Percentiles rank a stretch among this genome's conserved stretches.
These are phyloP conservation scores for Drosophila subsilvestris DNA, from an alignment of 2,888 invertebrate genomes.

Conservation along the genomic window DNA sequence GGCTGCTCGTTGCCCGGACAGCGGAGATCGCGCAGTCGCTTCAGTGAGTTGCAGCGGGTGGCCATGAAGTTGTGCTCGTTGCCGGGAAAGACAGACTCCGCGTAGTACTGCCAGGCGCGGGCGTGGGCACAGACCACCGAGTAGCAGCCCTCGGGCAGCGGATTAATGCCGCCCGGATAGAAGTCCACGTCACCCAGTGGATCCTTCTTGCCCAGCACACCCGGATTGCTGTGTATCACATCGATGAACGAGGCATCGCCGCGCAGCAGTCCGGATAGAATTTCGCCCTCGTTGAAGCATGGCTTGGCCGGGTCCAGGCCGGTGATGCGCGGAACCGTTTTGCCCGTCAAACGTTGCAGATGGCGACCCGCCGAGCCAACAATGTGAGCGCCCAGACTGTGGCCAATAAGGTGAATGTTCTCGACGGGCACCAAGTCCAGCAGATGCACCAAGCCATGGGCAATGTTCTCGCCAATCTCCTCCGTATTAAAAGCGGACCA, in stretches of 20 bases:
- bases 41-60: slow-evolving; percentile 79
- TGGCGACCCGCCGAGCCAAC: slow-evolving; percentile 81
- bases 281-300: slow-evolving; percentile 83
- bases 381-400: slow-evolving; percentile 84
- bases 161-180: slow-evolving; percentile 81
- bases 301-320: slow-evolving; percentile 84
- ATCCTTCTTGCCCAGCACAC: slow-evolving; percentile 82
- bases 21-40: slow-evolving; percentile 63
- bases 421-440: slow-evolving; percentile 70
- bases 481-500: slow-evolving; percentile 84
- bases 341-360: slow-evolving; percentile 68
- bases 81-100: slow-evolving; percentile 82
- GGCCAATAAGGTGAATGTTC: slow-evolving; percentile 83
- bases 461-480: slow-evolving; percentile 79
- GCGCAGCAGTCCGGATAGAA: slow-evolving; percentile 78
- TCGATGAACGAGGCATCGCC: slow-evolving; percentile 83
- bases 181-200: slow-evolving; percentile 83
- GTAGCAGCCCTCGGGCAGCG: slow-evolving; percentile 79
- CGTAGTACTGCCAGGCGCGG: slow-evolving; percentile 81
- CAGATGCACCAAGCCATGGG: slow-evolving; percentile 73
- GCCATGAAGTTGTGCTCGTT: slow-evolving; percentile 82
- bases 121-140: slow-evolving; percentile 79
- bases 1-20: slow-evolving; percentile 71
- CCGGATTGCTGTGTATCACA: slow-evolving; percentile 82
- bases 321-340: slow-evolving; percentile 79